Base-by-base conservation (phyloP, 2,888 invertebrate genomes). In the Congeria kusceri region DNA sequence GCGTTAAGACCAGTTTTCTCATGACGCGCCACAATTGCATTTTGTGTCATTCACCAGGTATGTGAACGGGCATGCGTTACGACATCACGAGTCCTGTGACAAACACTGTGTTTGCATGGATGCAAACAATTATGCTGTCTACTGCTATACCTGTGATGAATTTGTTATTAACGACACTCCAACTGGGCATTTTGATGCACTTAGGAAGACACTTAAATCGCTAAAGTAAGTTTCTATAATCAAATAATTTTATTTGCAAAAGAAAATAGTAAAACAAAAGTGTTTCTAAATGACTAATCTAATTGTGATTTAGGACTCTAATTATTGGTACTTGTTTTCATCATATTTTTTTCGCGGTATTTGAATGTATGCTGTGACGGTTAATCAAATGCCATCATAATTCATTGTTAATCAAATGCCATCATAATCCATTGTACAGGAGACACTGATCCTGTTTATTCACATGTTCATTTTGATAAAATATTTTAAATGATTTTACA, bases 131-230 rank as follows among this genome's bases (percentile, higher is more conserved):
- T 95, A 95, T 89, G 95, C 96, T 65, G 96, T 82, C 95, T 95
- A 47, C 94, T 96, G 96, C 93, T 96, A 96, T 92, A 95, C 95
- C 92, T 97, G 97, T 94, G 96, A 97, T 93, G 96, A 96, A 88
- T 96, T 96, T 94, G 95, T 96, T 67, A 95, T 95, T 86, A 96
- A 96, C 93, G 96, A 96, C 92, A 92, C 95, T 53, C 94, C 95
- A 84, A 93, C 94, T 85, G 89, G 91, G 25, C 90, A 92, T 68
- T 70, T 93, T 62, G 91, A 92, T 67, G 86, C 88, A 70, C 86
- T 94, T 28, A 86, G 93, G 20, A 20, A 4, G 7, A 25, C 3
- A 53, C 20, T 23, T 53, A 4, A 53, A 20, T 25, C 53, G 4
- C 20, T 53, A 53, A 53, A 11, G 25, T 53, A 53, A 5, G 11